Evolutionary conservation across 2,888 invertebrate species (phyloP), one percentile per base, ranked within the genome.

Genomic region (Morpho deidamia): DNA sequence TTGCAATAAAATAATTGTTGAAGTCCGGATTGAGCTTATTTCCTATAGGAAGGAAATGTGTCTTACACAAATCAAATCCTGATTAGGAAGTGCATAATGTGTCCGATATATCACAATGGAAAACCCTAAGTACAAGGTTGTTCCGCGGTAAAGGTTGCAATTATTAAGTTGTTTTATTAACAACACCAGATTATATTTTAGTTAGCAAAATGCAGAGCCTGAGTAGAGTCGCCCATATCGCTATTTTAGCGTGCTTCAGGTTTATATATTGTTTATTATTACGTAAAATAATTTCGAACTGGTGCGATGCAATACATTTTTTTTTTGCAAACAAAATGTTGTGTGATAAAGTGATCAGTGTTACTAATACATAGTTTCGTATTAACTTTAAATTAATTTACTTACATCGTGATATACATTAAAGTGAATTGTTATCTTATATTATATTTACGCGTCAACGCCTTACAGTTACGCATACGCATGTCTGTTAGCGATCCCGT

Each of bases 191-290:
- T 57, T 60, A 70, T 68, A 71, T 65, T 68, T 84, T 84, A 88
- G 88, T 88, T 76, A 64, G 59, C 67, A 85, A 71, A 78, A 86
- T 87, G 87, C 72, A 68, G 81, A 77, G 83, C 84, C 76, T 76
- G 82, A 75, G 86, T 71, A 59, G 74, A 81, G 87, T 84, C 87
- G 87, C 76, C 69, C 72, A 74, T 70, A 65, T 62, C 64, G 79
- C 72, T 68, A 70, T 80, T 67, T 69, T 86, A 68, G 74, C 74
- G 62, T 71, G 75, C 70, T 69, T 85, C 65, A 85, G 87, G 88
- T 87, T 53, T 51, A 56, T 56, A 52, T 53, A 44, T 45, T 54
- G 11, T 35, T 42, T 11, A 32, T 48, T 47, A 33, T 44, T 45
- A 9, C 39, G 32, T 12, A 39, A 10, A 23, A 7, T 44, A 34